A percentile compares a stretch with the other conserved stretches of the same genome.
Conservation (phyloP, 2,113 vertebrate genomes). For the Nymphicus hollandicus region DNA sequence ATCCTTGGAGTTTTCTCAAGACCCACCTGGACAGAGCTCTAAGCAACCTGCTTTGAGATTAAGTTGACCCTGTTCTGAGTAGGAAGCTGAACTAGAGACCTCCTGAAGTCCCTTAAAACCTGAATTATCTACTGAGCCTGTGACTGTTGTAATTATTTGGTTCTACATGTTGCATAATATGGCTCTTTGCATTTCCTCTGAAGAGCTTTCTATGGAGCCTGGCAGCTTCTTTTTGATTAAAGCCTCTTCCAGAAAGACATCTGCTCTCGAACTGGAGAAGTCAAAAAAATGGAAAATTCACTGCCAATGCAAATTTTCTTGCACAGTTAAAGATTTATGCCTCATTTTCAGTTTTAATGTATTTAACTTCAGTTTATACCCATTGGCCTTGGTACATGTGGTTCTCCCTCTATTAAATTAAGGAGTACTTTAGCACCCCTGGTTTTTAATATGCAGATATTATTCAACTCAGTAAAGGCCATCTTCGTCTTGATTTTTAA, state of each 20-base stretch:
- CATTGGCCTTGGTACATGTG: not conserved
- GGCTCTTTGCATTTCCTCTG: not conserved
- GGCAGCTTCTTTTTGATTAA: not conserved
- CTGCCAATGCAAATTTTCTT: not conserved
- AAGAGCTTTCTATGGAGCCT: not conserved
- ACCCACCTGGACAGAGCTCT: not conserved
- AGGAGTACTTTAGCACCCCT: not conserved
- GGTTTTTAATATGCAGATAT: not conserved
- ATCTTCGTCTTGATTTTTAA: too few relatives aligned
- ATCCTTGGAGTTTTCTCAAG: not conserved
- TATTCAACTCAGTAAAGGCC: not conserved
- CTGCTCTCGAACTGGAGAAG: not conserved
- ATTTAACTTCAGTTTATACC: not conserved
- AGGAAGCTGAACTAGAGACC: not conserved
- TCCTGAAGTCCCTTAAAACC: not conserved
- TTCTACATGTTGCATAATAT: fast-evolving
- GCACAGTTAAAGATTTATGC: not conserved
- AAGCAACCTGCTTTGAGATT: not conserved
- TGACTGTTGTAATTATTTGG: fast-evolving
- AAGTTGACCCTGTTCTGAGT: not conserved
- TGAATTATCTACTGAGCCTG: not conserved
- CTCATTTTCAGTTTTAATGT: not conserved
- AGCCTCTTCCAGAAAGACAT: not conserved
- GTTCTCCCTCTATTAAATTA: not conserved
- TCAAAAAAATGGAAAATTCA: not conserved